Evolutionary conservation across 2,113 vertebrate species (phyloP).

Genomic region (Megaceryle torquata): DNA sequence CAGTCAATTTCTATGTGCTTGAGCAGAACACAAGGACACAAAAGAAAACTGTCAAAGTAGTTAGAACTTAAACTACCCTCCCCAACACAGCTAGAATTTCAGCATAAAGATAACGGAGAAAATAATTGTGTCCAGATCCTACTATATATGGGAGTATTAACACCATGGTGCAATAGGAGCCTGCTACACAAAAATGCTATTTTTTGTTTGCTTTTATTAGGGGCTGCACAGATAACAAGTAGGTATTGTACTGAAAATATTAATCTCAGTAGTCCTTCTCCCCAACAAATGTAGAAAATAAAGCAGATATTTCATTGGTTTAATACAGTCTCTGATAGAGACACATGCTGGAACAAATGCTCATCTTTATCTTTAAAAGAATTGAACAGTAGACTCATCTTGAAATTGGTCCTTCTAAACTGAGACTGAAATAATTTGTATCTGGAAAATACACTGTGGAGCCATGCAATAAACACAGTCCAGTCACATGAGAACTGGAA

Average conservation of each 20-base stretch:
- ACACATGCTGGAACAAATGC: background rate
- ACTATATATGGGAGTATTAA: background rate
- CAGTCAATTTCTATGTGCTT: background rate
- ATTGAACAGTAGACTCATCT: background rate
- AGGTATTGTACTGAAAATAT: background rate
- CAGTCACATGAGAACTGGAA: background rate
- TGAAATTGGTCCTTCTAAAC: background rate
- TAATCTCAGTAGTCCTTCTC: background rate
- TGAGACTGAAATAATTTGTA: background rate
- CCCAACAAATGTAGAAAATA: background rate
- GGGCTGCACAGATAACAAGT: background rate
- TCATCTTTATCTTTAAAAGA: background rate
- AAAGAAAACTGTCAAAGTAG: background rate
- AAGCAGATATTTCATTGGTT: background rate
- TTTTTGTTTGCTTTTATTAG: background rate
- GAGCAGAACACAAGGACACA: background rate
- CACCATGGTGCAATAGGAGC: accelerated
- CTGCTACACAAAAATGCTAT: background rate
- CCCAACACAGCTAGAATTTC: background rate
- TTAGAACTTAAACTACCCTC: background rate
- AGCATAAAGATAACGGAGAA: background rate
- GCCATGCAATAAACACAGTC: background rate
- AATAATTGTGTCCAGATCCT: background rate
- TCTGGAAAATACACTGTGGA: background rate
- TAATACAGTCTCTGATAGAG: background rate